Evolutionary conservation across 1,140 invertebrate genomes (phyloP), one percentile per base, ranked within the genome.

Genomic region (Hirudo medicinalis): DNA sequence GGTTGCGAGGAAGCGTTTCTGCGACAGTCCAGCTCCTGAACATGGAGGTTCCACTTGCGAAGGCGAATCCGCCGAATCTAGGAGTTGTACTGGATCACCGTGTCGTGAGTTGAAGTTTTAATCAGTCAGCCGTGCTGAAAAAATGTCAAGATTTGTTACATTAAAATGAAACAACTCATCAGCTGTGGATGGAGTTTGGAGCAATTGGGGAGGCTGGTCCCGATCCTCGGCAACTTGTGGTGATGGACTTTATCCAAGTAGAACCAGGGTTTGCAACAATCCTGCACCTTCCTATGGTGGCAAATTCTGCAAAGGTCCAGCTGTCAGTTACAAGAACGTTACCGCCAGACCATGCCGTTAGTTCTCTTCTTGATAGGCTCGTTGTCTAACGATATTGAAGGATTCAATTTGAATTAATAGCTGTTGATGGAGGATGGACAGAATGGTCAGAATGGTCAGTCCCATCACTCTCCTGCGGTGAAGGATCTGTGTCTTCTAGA

Each of bases 171-270:
- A 22, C 15, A 22, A 25, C 19, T 32, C 17, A n/a, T 20, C 19
- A 36, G 54, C 74, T 69, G 72, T 76, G 69, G 82, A 87, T 74
- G 86, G 87, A 3, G 82, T 80, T 13, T 89, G 87, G 87, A 81
- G 85, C 63, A 72, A 78, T 0, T 89, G 88, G 88, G 78, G 79
- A 27, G 54, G 76, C 5, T 89, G 87, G 83, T 83, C 53, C 79
- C 83, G 20, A 89, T 88, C 78, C 86, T 87, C 2, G 82, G 29
- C 69, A 84, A n/a, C 83, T 84, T 11, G 89, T 88, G 77, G 87
- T 87, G 8, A 79, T 84, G 43, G 88, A 88, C 83, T n/a, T 89
- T 88, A 78, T 87, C 87, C 2, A 82, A 84, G 20, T 83, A 80
- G 88, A 72, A 81, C 79, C 2, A 80, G 87, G 75, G 79, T 78